Evolutionary conservation across 2,113 vertebrate species (phyloP), one percentile per base, ranked within the genome.

Genomic region (Pelvicachromis taeniatus): DNA sequence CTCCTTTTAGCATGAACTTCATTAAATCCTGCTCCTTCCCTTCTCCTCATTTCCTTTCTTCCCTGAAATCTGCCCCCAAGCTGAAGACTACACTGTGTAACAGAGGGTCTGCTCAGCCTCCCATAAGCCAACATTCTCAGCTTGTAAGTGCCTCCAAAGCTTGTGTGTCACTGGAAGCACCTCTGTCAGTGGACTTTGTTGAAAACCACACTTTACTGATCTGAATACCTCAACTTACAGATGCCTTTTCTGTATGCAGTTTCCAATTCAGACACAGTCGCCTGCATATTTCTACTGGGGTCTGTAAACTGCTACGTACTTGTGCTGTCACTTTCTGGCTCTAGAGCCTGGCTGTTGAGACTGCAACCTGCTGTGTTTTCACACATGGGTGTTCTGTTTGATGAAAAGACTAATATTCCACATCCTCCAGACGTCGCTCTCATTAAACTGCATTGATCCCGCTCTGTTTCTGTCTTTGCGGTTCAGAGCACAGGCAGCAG

Each of bases 51-150:
- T 31, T 45, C 26, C 65, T 52, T 78, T 82, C 61, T n/a, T 59
- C 55, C 73, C 68, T 80, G 4, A 78, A 86, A 79, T 55, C 38
- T 73, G 83, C 31, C 63, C 38, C 75, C 68, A 83, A 94, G 94
- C 84, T 95, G 91, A 95, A 93, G 94, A 89, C 77, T 2, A 83
- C 94, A 52, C 88, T 95, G 86, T 89, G 85, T 92, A 91, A 73
- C 85, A 89, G 91, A 87, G 84, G 68, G 45, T 85, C 91, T 79
- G 84, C 16, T 83, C 91, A 85, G 21, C 83, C 92, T 78, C 11
- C 87, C 84, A 65, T 19, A 80, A 91, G 33, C 83, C 89, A 54
- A 8, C 90, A 82, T 53, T 81, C 86, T 78, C 89, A 86, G 65
- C 77, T 81, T 73, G 93, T 95, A 94, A 95, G 94, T 95, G 87